These are phyloP conservation scores for Thymallus thymallus DNA, from an alignment of 2,113 vertebrate species.

Conservation along the genomic window DNA sequence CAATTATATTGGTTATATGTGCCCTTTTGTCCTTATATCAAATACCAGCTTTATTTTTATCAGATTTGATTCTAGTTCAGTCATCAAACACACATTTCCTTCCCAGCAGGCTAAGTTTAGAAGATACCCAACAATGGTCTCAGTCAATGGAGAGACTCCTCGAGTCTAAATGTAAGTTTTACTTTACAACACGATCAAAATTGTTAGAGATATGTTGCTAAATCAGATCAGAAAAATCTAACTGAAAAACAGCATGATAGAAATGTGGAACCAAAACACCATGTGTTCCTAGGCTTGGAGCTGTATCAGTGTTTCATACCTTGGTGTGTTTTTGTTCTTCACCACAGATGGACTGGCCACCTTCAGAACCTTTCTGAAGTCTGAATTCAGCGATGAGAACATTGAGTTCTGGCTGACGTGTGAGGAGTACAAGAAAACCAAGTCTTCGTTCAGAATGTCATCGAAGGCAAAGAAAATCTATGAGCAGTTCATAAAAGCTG, in stretches of 20 bases:
- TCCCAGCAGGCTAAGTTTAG: conserved; percentile 75
- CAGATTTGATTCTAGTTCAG: conserved; percentile 44
- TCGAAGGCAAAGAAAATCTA: conserved; percentile 77
- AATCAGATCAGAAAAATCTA: conserved; percentile 21
- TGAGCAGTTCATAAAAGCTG: conserved; percentile 75
- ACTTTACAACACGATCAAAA: conserved; percentile 31
- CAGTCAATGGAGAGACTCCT: conserved; percentile 78
- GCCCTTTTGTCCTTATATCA: background rate
- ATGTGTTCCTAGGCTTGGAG: too few relatives aligned
- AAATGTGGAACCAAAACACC: background rate
- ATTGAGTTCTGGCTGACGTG: conserved; percentile 82
- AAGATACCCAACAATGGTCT: conserved; percentile 79
- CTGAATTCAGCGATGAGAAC: conserved; percentile 81
- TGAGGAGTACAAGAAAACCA: conserved; percentile 79
- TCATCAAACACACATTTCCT: conserved; percentile 46
- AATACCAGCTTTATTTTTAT: conserved; percentile 32
- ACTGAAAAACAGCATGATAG: conserved; percentile 1
- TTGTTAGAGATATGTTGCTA: conserved; percentile 23
- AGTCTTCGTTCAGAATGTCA: conserved; percentile 70
- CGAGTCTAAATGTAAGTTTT: conserved; percentile 76
- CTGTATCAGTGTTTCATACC: background rate
- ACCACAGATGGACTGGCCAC: conserved; percentile 73
- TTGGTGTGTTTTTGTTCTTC: conserved; percentile 24
- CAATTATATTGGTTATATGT: conserved; percentile 15
- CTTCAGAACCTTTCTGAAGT: conserved; percentile 77